These are phyloP conservation scores for Formica exsecta DNA, from an alignment of 1,140 invertebrate genomes.

Conservation along the genomic window DNA sequence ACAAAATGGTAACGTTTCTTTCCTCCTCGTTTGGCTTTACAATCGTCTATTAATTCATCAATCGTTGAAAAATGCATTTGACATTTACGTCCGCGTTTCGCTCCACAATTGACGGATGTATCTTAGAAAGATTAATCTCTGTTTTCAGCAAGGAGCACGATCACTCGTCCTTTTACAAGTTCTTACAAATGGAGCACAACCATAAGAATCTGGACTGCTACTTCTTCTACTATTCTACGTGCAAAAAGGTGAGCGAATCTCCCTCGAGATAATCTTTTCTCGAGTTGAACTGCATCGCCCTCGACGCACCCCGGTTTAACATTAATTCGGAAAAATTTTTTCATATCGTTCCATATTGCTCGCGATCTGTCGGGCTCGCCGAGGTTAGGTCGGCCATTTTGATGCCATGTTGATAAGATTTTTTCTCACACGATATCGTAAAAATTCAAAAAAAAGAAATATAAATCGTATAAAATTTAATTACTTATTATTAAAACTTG, in stretches of 20 bases:
- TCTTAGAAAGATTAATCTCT: slow-evolving; percentile 49
- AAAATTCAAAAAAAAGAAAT: neutral
- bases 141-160: slow-evolving; percentile 85
- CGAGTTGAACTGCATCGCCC: too few relatives aligned
- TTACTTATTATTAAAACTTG: neutral
- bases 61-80: too few relatives aligned
- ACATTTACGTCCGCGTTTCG: too few relatives aligned
- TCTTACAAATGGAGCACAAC: slow-evolving; percentile 85
- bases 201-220: slow-evolving; percentile 93
- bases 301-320: neutral
- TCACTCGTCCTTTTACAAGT: slow-evolving; percentile 83
- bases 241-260: slow-evolving; percentile 90
- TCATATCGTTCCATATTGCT: slow-evolving; percentile 73
- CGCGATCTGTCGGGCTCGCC: slow-evolving; percentile 42
- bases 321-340: neutral
- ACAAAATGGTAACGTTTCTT: slow-evolving; percentile 82
- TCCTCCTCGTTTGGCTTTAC: neutral
- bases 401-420: slow-evolving; percentile 68
- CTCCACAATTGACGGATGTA: neutral
- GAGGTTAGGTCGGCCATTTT: slow-evolving; percentile 85
- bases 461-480: neutral
- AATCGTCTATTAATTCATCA: neutral
- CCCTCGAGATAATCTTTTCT: neutral
- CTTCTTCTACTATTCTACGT: slow-evolving; percentile 94
- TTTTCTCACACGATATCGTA: neutral